phyloP scores from a whole-genome alignment of 2,113 vertebrate species.

The Pagrus major region DNA sequence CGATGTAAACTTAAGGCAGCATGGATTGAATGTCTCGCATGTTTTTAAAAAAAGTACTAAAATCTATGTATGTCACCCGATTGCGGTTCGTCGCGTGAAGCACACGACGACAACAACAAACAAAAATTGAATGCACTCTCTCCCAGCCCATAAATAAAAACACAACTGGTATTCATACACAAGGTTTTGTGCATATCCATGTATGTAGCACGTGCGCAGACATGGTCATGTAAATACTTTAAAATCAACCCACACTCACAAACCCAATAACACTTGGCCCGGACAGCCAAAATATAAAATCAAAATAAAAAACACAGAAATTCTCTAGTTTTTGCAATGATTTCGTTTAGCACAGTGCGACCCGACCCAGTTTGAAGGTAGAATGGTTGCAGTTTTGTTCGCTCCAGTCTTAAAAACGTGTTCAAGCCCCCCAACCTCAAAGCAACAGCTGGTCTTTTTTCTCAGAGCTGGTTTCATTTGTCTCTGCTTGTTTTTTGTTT shows the following conservation, averaged over 20 bases:
- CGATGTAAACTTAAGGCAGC: constrained; percentile 95
- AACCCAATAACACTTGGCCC: constrained; percentile 38
- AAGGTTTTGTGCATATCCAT: constrained; percentile 59
- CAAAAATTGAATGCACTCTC: constrained; percentile 64
- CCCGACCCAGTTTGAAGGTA: constrained; percentile 90
- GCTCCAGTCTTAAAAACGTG: constrained; percentile 80
- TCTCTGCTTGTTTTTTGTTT: constrained; percentile 20
- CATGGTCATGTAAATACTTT: constrained; percentile 60
- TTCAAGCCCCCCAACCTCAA: constrained; percentile 25
- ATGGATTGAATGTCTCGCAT: constrained; percentile 85
- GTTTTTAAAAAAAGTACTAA: constrained; percentile 68
- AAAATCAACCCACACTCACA: constrained; percentile 43
- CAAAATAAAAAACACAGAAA: constrained; percentile 30
- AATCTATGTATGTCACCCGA: constrained; percentile 64
- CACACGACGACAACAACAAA: constrained; percentile 50
- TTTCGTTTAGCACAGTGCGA: constrained; percentile 91
- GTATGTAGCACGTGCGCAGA: constrained; percentile 55
- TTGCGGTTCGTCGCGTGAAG: constrained; percentile 32
- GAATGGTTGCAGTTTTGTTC: constrained; percentile 89
- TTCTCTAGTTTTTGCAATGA: constrained; percentile 60
- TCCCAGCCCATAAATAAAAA: constrained; percentile 77
- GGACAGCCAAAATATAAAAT: constrained; percentile 57
- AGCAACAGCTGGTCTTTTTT: constrained; percentile 48
- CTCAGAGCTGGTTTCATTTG: constrained; percentile 59
- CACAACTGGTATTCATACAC: constrained; percentile 59